A percentile compares a stretch with the other conserved stretches of the same genome.
These are phyloP conservation scores for Ascidia mentula DNA, from an alignment of 23 tunicate genomes.

Conservation along the genomic window DNA sequence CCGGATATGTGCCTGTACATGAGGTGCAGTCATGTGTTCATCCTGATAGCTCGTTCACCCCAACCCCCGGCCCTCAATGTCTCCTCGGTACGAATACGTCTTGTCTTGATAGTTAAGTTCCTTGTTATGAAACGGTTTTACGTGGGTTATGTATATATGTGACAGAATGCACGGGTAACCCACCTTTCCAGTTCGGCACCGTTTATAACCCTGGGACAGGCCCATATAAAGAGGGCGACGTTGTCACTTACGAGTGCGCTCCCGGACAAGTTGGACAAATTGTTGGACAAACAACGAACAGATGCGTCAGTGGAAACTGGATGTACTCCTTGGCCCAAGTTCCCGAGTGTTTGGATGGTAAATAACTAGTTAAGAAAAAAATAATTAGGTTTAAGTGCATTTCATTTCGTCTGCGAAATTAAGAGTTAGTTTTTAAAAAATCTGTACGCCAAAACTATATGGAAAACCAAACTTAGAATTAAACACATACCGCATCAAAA, in stretches of 20 bases:
- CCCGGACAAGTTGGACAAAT: neutral
- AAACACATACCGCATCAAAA: too few relatives aligned
- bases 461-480: too few relatives aligned
- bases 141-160: neutral
- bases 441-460: too few relatives aligned
- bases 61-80: neutral
- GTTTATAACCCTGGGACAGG: neutral
- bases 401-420: too few relatives aligned
- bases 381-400: too few relatives aligned
- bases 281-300: neutral
- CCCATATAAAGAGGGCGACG: slow-evolving; percentile 1
- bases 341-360: neutral
- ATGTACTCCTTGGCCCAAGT: neutral
- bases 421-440: too few relatives aligned
- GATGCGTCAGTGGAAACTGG: neutral
- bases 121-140: neutral
- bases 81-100: neutral
- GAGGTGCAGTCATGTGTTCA: neutral
- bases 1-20: neutral
- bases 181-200: neutral
- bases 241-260: neutral
- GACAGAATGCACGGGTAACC: neutral
- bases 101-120: neutral
- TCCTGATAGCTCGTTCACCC: neutral
- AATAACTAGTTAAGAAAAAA: too few relatives aligned